Base-by-base conservation (phyloP, 2,888 invertebrate genomes). In the Erynnis tages region DNA sequence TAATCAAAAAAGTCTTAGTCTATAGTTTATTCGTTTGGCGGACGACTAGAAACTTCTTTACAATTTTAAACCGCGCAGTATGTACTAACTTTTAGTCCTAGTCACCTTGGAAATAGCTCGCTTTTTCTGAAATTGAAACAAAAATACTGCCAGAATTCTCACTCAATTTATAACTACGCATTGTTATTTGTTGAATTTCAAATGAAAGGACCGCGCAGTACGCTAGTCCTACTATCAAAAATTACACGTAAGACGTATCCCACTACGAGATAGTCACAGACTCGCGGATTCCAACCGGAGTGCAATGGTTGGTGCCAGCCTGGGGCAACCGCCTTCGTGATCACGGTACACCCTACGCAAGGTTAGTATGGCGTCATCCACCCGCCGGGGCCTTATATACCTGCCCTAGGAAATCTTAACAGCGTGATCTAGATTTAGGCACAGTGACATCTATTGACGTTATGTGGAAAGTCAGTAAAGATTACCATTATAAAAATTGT, bases 261-360 rank as follows among this genome's bases (percentile, higher is more conserved):
- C 91, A 70, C 50, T 73, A 58, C 73, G 81, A 79, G 86, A 90
- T 86, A 86, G 91, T 91, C 91, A 86, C 91, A 90, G 87, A 89
- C 91, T 79, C 83, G 90, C 91, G 86, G 75, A 27, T 35, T 29
- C 91, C 89, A 69, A 71, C 89, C 92, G 74, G 60, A 74, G 93
- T 93, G 93, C 93, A 93, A 93, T 93, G 93, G 82, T 79, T 74
- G 91, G 91, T 80, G 91, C 92, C 92, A 74, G 75, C 80, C 91
- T 78, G 91, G 89, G 87, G 91, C 91, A 91, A 90, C 91, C 91
- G 91, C 91, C 92, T 91, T 76, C 81, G 0, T 93, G 93, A 93
- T 94, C 93, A 91, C 91, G 92, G 91, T 92, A 82, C 84, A 91
- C 92, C 91, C 93, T 93, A 86, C 92, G 93, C 92, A 92, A 93